A percentile compares a stretch with the other conserved stretches of the same genome.
Conservation (phyloP, 2,113 vertebrate species). For the Xyrauchen texanus region DNA sequence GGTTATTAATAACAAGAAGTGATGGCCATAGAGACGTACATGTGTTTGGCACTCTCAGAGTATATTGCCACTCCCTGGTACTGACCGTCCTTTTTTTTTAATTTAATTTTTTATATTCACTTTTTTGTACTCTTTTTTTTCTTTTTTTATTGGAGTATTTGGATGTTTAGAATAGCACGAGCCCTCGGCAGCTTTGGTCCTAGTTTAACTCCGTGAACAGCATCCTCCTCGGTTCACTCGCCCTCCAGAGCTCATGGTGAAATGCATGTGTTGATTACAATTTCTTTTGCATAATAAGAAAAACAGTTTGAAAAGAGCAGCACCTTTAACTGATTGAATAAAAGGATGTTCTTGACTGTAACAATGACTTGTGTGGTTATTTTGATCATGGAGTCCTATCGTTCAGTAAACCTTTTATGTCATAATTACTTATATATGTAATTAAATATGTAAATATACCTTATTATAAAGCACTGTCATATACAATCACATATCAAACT, state of each 20-base stretch:
- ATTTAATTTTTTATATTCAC: slow-evolving; percentile 23
- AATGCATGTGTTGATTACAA: slow-evolving; percentile 88
- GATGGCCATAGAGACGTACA: too few species aligned
- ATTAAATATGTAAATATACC: too few species aligned
- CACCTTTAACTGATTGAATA: slow-evolving; percentile 85
- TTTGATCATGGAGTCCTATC: background rate
- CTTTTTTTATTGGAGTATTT: slow-evolving; percentile 16
- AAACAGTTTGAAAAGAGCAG: slow-evolving; percentile 82
- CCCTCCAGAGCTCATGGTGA: slow-evolving; percentile 79
- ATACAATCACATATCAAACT: slow-evolving; percentile 37
- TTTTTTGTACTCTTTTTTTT: slow-evolving; percentile 44
- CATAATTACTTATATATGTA: too few species aligned
- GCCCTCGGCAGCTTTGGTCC: slow-evolving; percentile 44
- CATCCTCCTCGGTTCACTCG: slow-evolving; percentile 59
- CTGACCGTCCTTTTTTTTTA: slow-evolving; percentile 59
- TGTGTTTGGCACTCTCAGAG: slow-evolving; percentile 39
- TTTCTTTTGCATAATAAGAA: slow-evolving; percentile 86
- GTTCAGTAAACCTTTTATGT: too few species aligned
- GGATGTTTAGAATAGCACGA: slow-evolving; percentile 57
- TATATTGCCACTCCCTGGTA: slow-evolving; percentile 53
- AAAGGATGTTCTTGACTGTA: slow-evolving; percentile 89
- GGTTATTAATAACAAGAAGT: too few species aligned
- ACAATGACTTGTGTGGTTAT: slow-evolving; percentile 36
- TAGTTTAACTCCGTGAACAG: slow-evolving; percentile 44
- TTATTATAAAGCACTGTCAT: slow-evolving; percentile 41